A percentile compares a stretch with the other conserved stretches of the same genome.
Evolutionary conservation across 1,140 invertebrate genomes (phyloP).

Genomic region (Danaus plexippus): DNA sequence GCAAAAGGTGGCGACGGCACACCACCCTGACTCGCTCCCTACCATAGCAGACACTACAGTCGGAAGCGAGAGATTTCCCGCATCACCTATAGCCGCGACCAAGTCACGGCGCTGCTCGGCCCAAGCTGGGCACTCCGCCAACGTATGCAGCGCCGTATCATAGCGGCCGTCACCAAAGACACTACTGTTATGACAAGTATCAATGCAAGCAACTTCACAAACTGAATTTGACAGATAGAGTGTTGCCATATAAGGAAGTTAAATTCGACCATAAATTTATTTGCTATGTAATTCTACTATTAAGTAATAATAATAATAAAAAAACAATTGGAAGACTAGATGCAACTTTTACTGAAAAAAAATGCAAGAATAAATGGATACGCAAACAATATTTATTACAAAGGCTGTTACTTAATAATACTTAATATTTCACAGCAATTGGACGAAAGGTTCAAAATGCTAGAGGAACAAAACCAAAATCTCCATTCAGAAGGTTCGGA

Average conservation of each 20-base stretch:
- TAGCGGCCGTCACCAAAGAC: no score
- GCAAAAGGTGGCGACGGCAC: no score
- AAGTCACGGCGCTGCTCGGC: no score
- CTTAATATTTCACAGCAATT: conserved; percentile 7
- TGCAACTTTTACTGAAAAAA: conserved; percentile 15
- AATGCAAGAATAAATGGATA: conserved; percentile 13
- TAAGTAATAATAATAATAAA: no score
- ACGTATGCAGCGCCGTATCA: no score
- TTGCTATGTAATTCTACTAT: no score
- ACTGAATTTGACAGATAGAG: conserved; percentile 4
- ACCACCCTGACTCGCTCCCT: no score
- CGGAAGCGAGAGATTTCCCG: no score
- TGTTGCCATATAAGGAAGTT: conserved; percentile 3
- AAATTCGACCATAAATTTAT: not conserved
- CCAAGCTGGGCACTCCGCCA: no score
- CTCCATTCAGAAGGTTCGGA: conserved; percentile 1
- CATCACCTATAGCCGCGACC: no score
- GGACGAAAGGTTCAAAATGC: conserved; percentile 1
- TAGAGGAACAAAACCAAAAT: conserved; percentile 3
- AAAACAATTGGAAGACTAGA: conserved; percentile 8
- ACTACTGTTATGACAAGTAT: not conserved
- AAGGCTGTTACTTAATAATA: conserved; percentile 6
- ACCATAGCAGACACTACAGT: no score
- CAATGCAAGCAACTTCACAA: not conserved
- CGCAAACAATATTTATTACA: conserved; percentile 7